Percentiles rank a stretch among this genome's conserved stretches.
Conservation (phyloP, 2,888 invertebrate species). For the Latheticus oryzae region DNA sequence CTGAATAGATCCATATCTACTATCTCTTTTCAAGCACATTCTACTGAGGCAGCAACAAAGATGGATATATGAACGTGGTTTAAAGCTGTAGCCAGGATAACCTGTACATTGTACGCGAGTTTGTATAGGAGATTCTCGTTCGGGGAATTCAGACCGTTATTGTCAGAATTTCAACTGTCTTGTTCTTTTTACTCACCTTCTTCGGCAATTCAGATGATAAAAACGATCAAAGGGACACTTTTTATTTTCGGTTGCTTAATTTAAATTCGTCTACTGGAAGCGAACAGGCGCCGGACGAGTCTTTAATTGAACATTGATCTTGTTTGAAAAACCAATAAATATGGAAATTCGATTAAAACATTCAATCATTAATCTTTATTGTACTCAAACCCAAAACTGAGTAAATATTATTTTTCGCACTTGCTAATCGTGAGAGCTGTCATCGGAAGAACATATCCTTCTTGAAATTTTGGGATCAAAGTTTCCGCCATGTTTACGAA, state of each 20-base stretch:
- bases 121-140: slow-evolving; percentile 64
- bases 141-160: slow-evolving; percentile 64
- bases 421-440: slow-evolving; percentile 52
- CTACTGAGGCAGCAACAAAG: slow-evolving; percentile 42
- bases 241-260: slow-evolving; percentile 16
- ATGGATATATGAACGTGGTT: slow-evolving; percentile 47
- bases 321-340: too few relatives aligned
- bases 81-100: slow-evolving; percentile 54
- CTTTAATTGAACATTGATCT: too few relatives aligned
- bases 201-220: slow-evolving; percentile 30
- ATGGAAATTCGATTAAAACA: too few relatives aligned
- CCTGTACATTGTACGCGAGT: slow-evolving; percentile 62
- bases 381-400: too few relatives aligned
- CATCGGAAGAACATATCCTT: slow-evolving; percentile 49
- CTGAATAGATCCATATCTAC: slow-evolving; percentile 31
- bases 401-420: slow-evolving; percentile 64
- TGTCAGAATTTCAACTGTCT: slow-evolving; percentile 63
- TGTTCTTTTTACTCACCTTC: slow-evolving; percentile 54
- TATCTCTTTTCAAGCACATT: slow-evolving; percentile 34
- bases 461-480: slow-evolving; percentile 56
- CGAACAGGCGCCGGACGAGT: slow-evolving; percentile 6
- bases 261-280: slow-evolving; percentile 29
- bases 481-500: slow-evolving; percentile 60
- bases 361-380: too few relatives aligned
- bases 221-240: slow-evolving; percentile 27